Evolutionary conservation across 2,888 invertebrate species (phyloP).

Genomic region (Pyrgus malvae): DNA sequence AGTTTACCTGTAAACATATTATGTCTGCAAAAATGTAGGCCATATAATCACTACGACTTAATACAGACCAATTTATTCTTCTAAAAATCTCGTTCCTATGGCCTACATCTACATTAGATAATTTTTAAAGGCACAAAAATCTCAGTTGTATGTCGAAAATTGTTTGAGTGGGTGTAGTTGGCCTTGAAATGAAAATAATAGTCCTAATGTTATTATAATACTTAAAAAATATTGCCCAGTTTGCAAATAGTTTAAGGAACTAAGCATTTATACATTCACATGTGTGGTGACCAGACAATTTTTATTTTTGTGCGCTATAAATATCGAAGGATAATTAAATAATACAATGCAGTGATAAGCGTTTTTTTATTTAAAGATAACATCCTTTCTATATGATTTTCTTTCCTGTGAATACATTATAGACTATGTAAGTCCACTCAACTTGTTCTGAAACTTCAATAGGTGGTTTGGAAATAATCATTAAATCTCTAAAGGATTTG

Average conservation of each 20-base stretch:
- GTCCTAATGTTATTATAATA: constrained; percentile 14
- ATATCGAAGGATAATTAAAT: constrained; percentile 66
- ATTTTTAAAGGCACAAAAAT: not conserved
- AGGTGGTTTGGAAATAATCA: constrained; percentile 62
- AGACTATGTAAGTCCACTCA: constrained; percentile 65
- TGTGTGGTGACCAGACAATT: constrained; percentile 68
- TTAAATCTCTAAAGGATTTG: constrained; percentile 59
- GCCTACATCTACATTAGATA: not conserved
- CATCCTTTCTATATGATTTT: constrained; percentile 54
- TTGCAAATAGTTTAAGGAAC: constrained; percentile 53
- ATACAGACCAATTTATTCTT: not conserved
- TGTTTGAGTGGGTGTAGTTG: constrained; percentile 36
- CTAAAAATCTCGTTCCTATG: not conserved
- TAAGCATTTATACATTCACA: constrained; percentile 69
- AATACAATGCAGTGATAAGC: constrained; percentile 49
- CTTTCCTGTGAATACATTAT: constrained; percentile 68
- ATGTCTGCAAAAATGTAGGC: not conserved
- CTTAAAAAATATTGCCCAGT: constrained; percentile 46
- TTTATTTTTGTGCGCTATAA: constrained; percentile 67
- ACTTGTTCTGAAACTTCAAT: constrained; percentile 58
- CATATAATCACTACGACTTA: not conserved
- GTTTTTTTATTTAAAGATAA: constrained; percentile 38
- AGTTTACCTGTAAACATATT: not conserved
- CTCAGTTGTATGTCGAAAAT: constrained; percentile 37
- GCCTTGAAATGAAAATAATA: constrained; percentile 4